Conservation (phyloP, 1,140 invertebrate genomes). For the Nephila pilipes region DNA sequence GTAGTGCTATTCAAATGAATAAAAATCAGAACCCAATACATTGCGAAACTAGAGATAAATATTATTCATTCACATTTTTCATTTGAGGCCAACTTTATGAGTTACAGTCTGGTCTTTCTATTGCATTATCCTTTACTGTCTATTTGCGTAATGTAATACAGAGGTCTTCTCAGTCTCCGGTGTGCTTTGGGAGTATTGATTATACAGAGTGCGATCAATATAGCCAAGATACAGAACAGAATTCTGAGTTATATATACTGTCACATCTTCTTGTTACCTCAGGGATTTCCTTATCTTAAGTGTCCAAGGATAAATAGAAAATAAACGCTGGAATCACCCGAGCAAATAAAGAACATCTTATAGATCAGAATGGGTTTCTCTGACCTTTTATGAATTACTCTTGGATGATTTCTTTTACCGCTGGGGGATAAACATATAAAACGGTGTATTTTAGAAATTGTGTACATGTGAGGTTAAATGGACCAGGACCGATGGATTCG, state of each 20-base stretch:
- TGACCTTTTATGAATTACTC: background rate
- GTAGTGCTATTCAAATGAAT: too few relatives aligned
- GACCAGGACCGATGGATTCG: too few relatives aligned
- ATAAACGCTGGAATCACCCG: background rate
- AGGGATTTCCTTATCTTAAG: slow-evolving; percentile 9
- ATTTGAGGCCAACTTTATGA: background rate
- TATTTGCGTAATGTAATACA: slow-evolving; percentile 27
- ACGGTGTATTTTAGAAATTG: too few relatives aligned
- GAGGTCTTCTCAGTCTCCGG: background rate
- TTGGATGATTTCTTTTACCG: background rate
- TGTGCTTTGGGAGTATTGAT: background rate
- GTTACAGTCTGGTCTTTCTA: background rate
- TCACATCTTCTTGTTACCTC: background rate
- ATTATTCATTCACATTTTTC: background rate
- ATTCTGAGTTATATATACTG: slow-evolving; percentile 7
- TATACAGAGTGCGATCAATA: background rate
- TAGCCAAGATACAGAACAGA: background rate
- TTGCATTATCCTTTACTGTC: slow-evolving; percentile 10
- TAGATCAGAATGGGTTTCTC: slow-evolving; percentile 4
- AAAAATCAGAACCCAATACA: too few relatives aligned
- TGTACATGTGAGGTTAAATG: too few relatives aligned
- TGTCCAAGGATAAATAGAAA: slow-evolving; percentile 1
- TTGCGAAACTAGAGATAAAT: background rate
- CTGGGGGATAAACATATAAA: background rate
- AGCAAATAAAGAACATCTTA: background rate